Evolutionary conservation across 2,888 invertebrate genomes (phyloP).

Genomic region (Xiphydria camelus): DNA sequence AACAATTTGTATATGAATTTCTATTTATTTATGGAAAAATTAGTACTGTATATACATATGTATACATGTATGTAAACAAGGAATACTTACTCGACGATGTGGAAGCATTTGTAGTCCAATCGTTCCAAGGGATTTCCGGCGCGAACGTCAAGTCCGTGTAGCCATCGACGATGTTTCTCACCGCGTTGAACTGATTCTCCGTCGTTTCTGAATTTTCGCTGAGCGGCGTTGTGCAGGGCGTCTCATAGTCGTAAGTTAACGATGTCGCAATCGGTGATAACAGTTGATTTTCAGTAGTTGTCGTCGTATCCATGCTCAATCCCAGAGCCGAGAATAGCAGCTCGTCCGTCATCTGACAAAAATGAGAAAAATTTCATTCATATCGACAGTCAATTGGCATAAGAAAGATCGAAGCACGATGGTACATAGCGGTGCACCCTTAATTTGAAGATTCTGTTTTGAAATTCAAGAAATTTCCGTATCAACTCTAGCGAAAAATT

Average conservation of each 20-base stretch:
- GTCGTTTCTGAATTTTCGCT: conserved; percentile 34
- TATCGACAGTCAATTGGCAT: not conserved
- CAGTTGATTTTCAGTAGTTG: conserved; percentile 30
- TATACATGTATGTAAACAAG: too few species aligned
- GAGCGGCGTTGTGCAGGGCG: conserved; percentile 37
- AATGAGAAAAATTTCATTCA: not conserved
- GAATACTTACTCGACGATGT: conserved; percentile 36
- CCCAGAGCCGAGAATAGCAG: conserved; percentile 52
- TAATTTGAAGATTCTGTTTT: too few species aligned
- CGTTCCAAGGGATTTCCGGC: conserved; percentile 46
- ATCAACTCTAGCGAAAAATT: too few species aligned
- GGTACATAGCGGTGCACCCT: too few species aligned
- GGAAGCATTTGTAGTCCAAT: conserved; percentile 44
- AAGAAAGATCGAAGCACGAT: too few species aligned
- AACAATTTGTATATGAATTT: too few species aligned
- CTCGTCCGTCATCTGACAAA: conserved; percentile 53
- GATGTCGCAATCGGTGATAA: conserved; percentile 28
- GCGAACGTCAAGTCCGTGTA: conserved; percentile 49
- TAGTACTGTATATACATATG: too few species aligned
- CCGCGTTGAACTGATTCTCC: conserved; percentile 18
- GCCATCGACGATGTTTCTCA: conserved; percentile 33
- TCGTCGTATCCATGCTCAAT: conserved; percentile 34
- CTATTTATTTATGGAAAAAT: too few species aligned
- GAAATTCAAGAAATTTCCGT: too few species aligned
- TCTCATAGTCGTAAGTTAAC: conserved; percentile 40